Percentiles rank a stretch among this genome's conserved stretches.
phyloP scores from a whole-genome alignment of 2,797 vertebrate species.

The Semotilus atromaculatus region DNA sequence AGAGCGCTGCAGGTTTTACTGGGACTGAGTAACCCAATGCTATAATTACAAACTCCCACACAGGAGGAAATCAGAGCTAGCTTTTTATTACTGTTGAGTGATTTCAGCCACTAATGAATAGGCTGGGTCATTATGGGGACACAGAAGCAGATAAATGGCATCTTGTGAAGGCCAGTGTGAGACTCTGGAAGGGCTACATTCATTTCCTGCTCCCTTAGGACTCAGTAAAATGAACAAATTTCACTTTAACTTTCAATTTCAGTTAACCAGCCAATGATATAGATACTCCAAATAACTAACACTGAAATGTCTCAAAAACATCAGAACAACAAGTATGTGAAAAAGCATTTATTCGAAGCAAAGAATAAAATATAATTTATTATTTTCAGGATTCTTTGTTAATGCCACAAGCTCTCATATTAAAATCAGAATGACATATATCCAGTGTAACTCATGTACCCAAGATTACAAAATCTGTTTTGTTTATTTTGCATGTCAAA shows the following conservation, averaged over 20 bases:
- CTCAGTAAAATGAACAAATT: not conserved
- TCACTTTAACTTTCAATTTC: not conserved
- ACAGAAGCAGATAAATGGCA: slow-evolving; percentile 22
- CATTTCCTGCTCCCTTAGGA: not conserved
- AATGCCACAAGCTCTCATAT: not conserved
- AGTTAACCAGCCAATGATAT: not conserved
- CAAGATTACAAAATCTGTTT: not conserved
- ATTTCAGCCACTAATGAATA: slow-evolving; percentile 63
- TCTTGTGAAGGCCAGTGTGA: slow-evolving; percentile 8
- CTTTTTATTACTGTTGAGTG: slow-evolving; percentile 54
- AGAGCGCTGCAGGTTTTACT: slow-evolving; percentile 50
- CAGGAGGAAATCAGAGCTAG: slow-evolving; percentile 71
- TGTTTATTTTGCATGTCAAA: not conserved
- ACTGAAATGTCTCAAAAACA: not conserved
- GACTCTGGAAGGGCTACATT: not conserved
- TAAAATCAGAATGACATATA: not conserved
- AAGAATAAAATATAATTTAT: not conserved
- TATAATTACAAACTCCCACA: slow-evolving; percentile 75
- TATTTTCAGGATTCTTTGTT: not conserved
- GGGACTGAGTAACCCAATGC: slow-evolving; percentile 69
- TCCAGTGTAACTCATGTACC: not conserved
- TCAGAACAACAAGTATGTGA: not conserved
- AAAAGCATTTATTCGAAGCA: slow-evolving; percentile 13
- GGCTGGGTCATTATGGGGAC: slow-evolving; percentile 62
- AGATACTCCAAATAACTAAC: not conserved